These are phyloP conservation scores for Fragariocoptes setiger DNA, from an alignment of 1,140 invertebrate species.

Conservation along the genomic window DNA sequence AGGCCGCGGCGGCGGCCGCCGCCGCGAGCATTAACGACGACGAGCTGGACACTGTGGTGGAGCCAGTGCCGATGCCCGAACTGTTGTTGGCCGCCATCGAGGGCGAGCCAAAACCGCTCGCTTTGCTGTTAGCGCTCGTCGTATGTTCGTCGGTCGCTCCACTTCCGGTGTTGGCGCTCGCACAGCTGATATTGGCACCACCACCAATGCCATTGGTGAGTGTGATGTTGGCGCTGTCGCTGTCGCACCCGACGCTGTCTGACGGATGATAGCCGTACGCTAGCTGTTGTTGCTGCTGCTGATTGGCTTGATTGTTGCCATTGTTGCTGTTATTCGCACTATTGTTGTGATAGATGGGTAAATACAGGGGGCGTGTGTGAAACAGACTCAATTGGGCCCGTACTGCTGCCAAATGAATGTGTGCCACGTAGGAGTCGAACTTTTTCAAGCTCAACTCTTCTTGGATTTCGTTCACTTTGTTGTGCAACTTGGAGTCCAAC, in stretches of 20 bases:
- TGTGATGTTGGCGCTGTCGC: background rate
- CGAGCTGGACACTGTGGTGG: background rate
- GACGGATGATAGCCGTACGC: background rate
- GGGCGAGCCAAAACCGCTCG: background rate
- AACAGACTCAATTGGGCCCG: slow-evolving; percentile 40
- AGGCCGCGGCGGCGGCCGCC: background rate
- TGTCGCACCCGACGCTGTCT: background rate
- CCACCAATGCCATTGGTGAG: background rate
- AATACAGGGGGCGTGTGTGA: no score
- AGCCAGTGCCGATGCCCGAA: background rate
- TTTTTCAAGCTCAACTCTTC: slow-evolving; percentile 77
- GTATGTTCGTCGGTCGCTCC: no score
- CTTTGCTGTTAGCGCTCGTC: no score
- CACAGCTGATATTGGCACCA: background rate
- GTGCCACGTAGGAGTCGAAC: slow-evolving; percentile 60
- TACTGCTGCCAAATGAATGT: slow-evolving; percentile 55
- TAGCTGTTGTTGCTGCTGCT: no score
- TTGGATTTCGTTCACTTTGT: slow-evolving; percentile 72
- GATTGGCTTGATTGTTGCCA: no score
- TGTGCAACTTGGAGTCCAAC: slow-evolving; percentile 46
- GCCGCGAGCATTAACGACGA: background rate
- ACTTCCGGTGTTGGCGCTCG: background rate
- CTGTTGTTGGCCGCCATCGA: background rate
- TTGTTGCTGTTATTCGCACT: no score
- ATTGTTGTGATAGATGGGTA: no score